Percentiles rank a stretch among this genome's conserved stretches.
Conservation (phyloP, 2,113 vertebrate species). For the Chaetodon trifascialis region DNA sequence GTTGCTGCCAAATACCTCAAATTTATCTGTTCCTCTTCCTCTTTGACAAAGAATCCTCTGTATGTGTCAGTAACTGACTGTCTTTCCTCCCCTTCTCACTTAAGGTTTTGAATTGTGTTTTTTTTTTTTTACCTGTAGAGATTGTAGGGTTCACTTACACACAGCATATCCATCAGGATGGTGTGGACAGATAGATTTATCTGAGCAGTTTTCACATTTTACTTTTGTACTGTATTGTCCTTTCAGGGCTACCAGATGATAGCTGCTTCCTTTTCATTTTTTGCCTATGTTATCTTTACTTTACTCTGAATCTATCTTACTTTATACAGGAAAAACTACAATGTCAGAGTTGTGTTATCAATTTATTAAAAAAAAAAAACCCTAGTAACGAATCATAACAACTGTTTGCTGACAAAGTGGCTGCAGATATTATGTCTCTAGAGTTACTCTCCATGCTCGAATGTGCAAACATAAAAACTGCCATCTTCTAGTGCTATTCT, state of each 20-base stretch:
- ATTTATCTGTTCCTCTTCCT: slow-evolving; percentile 42
- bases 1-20: slow-evolving; percentile 24
- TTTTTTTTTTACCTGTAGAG: neutral
- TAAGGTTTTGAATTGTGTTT: neutral
- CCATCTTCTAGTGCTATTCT: neutral
- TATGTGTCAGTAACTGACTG: neutral
- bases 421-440: neutral
- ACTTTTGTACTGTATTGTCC: neutral
- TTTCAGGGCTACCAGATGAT: neutral
- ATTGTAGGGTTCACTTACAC: neutral
- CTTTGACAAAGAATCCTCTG: slow-evolving; percentile 28
- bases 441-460: neutral
- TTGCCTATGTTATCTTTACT: neutral
- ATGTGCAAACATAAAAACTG: no score
- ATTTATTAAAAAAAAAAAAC: neutral
- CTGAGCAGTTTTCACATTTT: neutral
- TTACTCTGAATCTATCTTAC: neutral
- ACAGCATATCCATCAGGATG: neutral
- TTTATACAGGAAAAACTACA: neutral
- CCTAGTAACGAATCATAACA: neutral
- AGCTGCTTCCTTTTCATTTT: neutral
- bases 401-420: neutral
- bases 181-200: neutral
- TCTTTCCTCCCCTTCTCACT: neutral
- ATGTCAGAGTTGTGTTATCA: neutral